Base-by-base conservation (phyloP, 30 jellyfish, hydroid and myxozoan genomes). In the Aurelia aurita complex sp. Pacific region DNA sequence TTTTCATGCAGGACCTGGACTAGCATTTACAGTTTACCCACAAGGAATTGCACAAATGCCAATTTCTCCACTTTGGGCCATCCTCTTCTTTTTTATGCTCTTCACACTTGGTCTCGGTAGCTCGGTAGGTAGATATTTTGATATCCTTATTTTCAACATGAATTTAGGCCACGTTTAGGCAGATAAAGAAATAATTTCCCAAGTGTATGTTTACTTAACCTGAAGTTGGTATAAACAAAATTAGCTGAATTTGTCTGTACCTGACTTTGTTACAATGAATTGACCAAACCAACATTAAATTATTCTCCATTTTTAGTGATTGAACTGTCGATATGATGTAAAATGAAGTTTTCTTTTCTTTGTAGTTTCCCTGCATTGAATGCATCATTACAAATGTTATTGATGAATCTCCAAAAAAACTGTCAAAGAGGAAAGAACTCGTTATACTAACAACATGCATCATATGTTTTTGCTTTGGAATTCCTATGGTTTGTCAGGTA, bases 331-430 rank as follows among this genome's bases (percentile, higher is more conserved):
- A 13, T 13, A 23, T 29, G 29, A 0, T 70, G 7, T 16, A 10
- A 33, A 1, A 2, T 4, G 7, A 70, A 11, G 13, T 43, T 0
- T 13, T n/a, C 18, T 40, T 36, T 60, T 23, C 32, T 50, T 61
- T 59, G 18, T 51, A 90, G 97, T 90, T 90, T 77, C 94, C 93
- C 17, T 81, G 90, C 84, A 90, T 90, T 34, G 97, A 90, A 57
- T 90, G 97, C 88, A 81, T 90, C 72, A 74, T 90, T 4, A 90
- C 97, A 15, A 90, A 85, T 73, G 77, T 90, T 8, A 89, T 84
- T 34, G 97, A 90, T 52, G 94, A 90, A 70, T 90, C 65, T 40
- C 97, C 97, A n/a, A 71, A 55, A 42, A 72, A n/a, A 29, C 81
- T 90, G 4, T 66, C 87, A 57, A 90, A 90, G 74, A 62, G 94